Evolutionary conservation across 2,888 invertebrate species (phyloP).

Genomic region (Stenodera caucasica): DNA sequence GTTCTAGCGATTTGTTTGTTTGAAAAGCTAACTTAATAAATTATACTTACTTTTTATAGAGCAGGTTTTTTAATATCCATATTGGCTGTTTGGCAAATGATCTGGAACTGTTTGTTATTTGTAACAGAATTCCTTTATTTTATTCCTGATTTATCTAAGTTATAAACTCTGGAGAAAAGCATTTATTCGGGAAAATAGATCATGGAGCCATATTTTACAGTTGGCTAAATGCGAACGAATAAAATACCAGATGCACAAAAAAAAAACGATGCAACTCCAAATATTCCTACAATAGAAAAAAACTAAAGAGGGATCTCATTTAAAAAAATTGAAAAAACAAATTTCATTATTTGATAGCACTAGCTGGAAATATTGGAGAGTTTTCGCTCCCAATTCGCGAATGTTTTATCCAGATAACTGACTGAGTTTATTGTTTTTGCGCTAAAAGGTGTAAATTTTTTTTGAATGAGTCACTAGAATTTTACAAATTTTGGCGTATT

Average conservation of each 20-base stretch:
- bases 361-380: too few species aligned
- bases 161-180: slow-evolving; percentile 12
- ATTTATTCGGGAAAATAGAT: slow-evolving; percentile 27
- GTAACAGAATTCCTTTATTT: background rate
- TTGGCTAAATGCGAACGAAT: background rate
- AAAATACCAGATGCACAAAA: background rate
- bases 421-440: too few species aligned
- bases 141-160: background rate
- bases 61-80: slow-evolving; percentile 23
- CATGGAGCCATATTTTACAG: slow-evolving; percentile 20
- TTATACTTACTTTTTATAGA: background rate
- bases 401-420: too few species aligned
- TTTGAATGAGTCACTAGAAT: too few species aligned
- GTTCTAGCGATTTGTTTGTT: background rate
- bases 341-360: too few species aligned
- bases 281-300: too few species aligned
- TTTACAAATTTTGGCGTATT: too few species aligned
- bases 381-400: too few species aligned
- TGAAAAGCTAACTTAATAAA: background rate
- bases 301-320: too few species aligned
- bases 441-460: too few species aligned
- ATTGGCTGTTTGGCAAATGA: slow-evolving; percentile 28
- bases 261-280: too few species aligned
- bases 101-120: slow-evolving; percentile 16
- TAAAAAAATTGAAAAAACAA: too few species aligned